Evolutionary conservation across 2,888 invertebrate species (phyloP), one percentile per base, ranked within the genome.

Genomic region (Leptopterna dolabrata): DNA sequence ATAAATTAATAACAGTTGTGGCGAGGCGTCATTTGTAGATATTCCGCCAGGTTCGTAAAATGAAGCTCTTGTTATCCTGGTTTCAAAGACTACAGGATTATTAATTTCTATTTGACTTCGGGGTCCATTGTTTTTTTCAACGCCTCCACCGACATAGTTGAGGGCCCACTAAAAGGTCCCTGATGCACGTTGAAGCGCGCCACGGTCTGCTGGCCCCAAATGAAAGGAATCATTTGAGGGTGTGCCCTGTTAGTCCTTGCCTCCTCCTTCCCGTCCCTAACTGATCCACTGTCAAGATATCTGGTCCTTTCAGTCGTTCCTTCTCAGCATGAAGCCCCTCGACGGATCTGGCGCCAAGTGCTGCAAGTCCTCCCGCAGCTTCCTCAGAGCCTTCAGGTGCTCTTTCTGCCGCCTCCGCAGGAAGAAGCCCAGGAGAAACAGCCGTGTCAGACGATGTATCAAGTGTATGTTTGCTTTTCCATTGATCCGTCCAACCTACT

Each of bases 301-400:
- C 55, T 41, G 45, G 76, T 71, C 80, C 80, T 51, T 70, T 24
- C 45, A 70, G 63, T 63, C 45, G 82, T 70, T 82, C 55, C 45
- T 41, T 84, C 70, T 43, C 84, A 63, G 27, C 85, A 85, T 85
- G 85, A 71, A 29, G 85, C 43, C 73, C 73, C 45, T 85, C 85
- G n/a, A 85, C 43, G 73, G 85, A 24, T 47, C 85, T 19, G 85
- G 47, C 43, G 85, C 73, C 85, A 85, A 85, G 85, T 85, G 85
- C 29, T 85, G 85, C n/a, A 70, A n/a, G 27, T 84, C 19, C 43
- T 19, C 63, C 19, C 63, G 24, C 24, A 70, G 36, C 24, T 70
- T 83, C 19, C 63, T 70, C 43, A 43, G 43, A 4, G 36, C 36
- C 11, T 83, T 83, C 70, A 70, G 41, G 70, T 83, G 83, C 43